Conservation (phyloP, 1,140 invertebrate genomes). For the Apocrypta bakeri region DNA sequence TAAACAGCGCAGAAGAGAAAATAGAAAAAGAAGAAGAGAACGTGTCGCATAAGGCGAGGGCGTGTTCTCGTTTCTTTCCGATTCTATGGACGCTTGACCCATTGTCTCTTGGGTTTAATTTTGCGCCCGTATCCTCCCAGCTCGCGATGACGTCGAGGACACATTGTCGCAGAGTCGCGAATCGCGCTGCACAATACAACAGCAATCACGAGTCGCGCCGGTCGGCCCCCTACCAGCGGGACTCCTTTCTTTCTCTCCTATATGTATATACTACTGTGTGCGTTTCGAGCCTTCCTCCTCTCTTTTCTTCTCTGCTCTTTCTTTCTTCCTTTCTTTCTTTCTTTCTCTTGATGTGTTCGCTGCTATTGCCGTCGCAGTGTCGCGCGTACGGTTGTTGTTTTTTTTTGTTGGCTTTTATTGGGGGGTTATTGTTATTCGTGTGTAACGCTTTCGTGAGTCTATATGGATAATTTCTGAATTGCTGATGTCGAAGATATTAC, state of each 20-base stretch:
- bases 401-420: not conserved
- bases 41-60: constrained; percentile 64
- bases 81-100: constrained; percentile 74
- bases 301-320: constrained; percentile 47
- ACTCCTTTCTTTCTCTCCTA: constrained; percentile 58
- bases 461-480: too few relatives aligned
- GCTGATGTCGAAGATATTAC: too few relatives aligned
- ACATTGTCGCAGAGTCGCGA: constrained; percentile 57
- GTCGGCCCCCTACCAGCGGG: constrained; percentile 69
- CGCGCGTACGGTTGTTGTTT: not conserved
- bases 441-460: too few relatives aligned
- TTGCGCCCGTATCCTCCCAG: constrained; percentile 67
- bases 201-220: constrained; percentile 71
- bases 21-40: constrained; percentile 7
- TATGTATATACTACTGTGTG: too few relatives aligned
- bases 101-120: constrained; percentile 74
- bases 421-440: too few relatives aligned
- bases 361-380: not conserved
- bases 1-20: not conserved
- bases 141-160: constrained; percentile 18
- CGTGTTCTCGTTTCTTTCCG: constrained; percentile 68
- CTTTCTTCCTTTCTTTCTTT: constrained; percentile 22
- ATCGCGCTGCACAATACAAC: constrained; percentile 68
- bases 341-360: too few relatives aligned
- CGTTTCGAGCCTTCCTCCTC: not conserved